Evolutionary conservation across 2,888 invertebrate genomes (phyloP).

Genomic region (Polymixis lichenea): DNA sequence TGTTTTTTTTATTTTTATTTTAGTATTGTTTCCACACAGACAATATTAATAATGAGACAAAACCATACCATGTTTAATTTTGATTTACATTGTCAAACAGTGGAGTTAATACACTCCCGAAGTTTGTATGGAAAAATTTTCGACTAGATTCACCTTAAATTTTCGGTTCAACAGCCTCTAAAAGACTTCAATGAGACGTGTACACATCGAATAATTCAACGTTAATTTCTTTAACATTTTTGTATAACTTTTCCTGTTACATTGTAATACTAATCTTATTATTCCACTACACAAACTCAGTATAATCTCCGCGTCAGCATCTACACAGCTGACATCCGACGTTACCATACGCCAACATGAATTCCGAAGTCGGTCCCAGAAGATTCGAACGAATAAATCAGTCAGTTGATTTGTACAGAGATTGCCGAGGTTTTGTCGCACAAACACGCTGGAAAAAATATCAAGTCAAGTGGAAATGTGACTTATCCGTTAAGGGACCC

Average conservation of each 20-base stretch:
- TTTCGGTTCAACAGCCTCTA: constrained; percentile 1
- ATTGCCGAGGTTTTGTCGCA: constrained; percentile 51
- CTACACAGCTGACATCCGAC: constrained; percentile 38
- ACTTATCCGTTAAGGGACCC: constrained; percentile 37
- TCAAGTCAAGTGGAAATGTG: constrained; percentile 50
- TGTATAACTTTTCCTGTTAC: constrained; percentile 5
- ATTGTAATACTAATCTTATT: constrained; percentile 45
- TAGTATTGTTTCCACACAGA: too few relatives aligned
- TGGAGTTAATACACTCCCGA: too few relatives aligned
- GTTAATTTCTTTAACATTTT: constrained; percentile 1
- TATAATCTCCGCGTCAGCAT: constrained; percentile 41
- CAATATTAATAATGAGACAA: too few relatives aligned
- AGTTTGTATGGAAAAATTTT: too few relatives aligned
- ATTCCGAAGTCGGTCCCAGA: constrained; percentile 46
- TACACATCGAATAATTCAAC: neutral
- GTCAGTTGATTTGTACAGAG: constrained; percentile 59
- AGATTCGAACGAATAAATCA: constrained; percentile 60
- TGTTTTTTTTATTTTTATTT: too few relatives aligned
- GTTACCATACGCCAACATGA: constrained; percentile 43
- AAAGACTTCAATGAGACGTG: neutral
- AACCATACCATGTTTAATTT: too few relatives aligned
- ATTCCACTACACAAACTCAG: constrained; percentile 34
- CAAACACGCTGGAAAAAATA: constrained; percentile 51
- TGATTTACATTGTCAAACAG: too few relatives aligned
- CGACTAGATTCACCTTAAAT: too few relatives aligned